Percentiles rank a stretch among this genome's conserved stretches.
Conservation (phyloP, 2,888 invertebrate species). For the Furcula furcula region DNA sequence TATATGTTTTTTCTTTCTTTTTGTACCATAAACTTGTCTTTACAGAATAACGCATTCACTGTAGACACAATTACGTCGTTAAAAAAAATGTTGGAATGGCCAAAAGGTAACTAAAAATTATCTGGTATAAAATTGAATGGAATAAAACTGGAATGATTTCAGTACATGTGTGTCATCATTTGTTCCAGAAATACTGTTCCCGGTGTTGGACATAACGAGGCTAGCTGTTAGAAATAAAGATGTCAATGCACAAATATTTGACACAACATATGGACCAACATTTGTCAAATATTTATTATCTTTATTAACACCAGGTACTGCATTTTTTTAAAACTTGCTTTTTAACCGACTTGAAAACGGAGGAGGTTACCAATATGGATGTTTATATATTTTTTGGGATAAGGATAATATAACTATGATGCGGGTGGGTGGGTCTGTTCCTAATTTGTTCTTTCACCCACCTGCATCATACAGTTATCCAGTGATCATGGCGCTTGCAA, state of each 20-base stretch:
- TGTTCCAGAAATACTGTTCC: conserved; percentile 88
- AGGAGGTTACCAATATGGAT: too few relatives aligned
- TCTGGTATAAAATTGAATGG: too few relatives aligned
- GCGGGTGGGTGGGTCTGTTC: too few relatives aligned
- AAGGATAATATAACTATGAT: too few relatives aligned
- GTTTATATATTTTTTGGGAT: too few relatives aligned
- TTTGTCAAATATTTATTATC: conserved; percentile 64
- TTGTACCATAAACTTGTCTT: conserved; percentile 20
- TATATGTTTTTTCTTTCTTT: not conserved
- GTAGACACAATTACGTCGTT: conserved; percentile 78
- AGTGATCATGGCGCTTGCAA: too few relatives aligned
- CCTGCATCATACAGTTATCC: too few relatives aligned
- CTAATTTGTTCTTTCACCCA: too few relatives aligned
- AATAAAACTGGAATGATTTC: too few relatives aligned
- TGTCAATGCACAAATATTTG: conserved; percentile 74
- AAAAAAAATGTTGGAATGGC: conserved; percentile 86
- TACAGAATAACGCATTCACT: conserved; percentile 63
- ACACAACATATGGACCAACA: conserved; percentile 56
- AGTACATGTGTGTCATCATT: not conserved
- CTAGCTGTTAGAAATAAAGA: conserved; percentile 88
- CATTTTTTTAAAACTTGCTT: too few relatives aligned
- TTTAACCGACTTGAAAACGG: too few relatives aligned
- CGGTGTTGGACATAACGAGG: conserved; percentile 93
- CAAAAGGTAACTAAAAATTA: conserved; percentile 77
- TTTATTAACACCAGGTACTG: conserved; percentile 60